These are phyloP conservation scores for Scartelaos histophorus DNA, from an alignment of 2,113 vertebrate species.

Conservation along the genomic window DNA sequence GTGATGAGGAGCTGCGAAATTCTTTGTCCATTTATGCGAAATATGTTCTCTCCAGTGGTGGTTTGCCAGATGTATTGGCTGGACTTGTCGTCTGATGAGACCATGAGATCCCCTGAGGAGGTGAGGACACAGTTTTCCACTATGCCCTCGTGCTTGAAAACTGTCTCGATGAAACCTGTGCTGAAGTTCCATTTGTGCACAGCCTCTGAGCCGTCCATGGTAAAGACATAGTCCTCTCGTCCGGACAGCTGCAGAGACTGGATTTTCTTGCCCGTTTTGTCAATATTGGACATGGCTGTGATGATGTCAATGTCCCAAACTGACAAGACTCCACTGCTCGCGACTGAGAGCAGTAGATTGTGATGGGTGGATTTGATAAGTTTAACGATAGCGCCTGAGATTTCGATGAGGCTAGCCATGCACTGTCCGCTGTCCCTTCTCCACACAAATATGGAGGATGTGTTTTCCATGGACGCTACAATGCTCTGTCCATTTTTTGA, in stretches of 20 bases:
- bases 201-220: slow-evolving; percentile 92
- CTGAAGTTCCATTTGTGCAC: slow-evolving; percentile 98
- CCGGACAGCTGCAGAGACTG: slow-evolving; percentile 87
- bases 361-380: slow-evolving; percentile 96
- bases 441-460: slow-evolving; percentile 98
- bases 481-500: slow-evolving; percentile 97
- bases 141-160: slow-evolving; percentile 95
- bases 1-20: slow-evolving; percentile 96
- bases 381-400: slow-evolving; percentile 96
- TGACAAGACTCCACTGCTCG: slow-evolving; percentile 94
- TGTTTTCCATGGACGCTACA: slow-evolving; percentile 98
- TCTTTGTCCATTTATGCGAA: slow-evolving; percentile 93
- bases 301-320: slow-evolving; percentile 99
- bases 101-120: slow-evolving; percentile 93
- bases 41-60: slow-evolving; percentile 91
- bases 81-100: slow-evolving; percentile 94
- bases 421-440: slow-evolving; percentile 96
- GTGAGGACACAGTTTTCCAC: slow-evolving; percentile 96
- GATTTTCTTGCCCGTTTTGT: slow-evolving; percentile 97
- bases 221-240: slow-evolving; percentile 95
- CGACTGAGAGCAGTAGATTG: slow-evolving; percentile 93
- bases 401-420: slow-evolving; percentile 96
- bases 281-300: slow-evolving; percentile 98
- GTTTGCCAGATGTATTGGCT: slow-evolving; percentile 99
- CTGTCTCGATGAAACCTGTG: slow-evolving; percentile 94